Evolutionary conservation across 2,113 vertebrate species (phyloP), one percentile per base, ranked within the genome.

Genomic region (Gymnogyps californianus): DNA sequence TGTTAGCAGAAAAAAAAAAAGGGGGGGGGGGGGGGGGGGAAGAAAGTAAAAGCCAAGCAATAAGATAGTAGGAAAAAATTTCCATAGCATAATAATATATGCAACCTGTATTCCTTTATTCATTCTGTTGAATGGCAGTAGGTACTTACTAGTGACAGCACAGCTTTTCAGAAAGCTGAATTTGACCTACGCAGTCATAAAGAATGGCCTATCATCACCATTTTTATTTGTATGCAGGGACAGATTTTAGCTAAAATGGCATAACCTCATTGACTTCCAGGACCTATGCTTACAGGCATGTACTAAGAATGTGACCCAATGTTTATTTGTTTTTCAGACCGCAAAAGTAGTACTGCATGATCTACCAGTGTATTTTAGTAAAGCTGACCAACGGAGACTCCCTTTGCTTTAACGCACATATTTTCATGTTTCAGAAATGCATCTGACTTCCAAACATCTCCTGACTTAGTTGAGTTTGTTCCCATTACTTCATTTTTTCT

Each of bases 391-490:
- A 16, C 29, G 72, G 70, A 87, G 66, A 46, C 47, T 83, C n/a
- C n/a, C n/a, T 85, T 82, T 84, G 70, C 52, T 83, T 74, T 64
- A 72, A 65, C 13, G 29, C 38, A 40, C 32, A 42, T 49, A 75
- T 82, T 89, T 93, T 52, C 64, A 31, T 29, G 38, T 79, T 95
- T 94, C 49, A 72, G 88, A 97, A 97, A 80, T 36, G 19, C 79
- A 80, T 95, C 89, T 95, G 93, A 55, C 81, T 66, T 95, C 91
- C 84, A 97, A 96, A 97, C 57, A 78, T 34, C 81, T 82, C 87
- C 44, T 82, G 87, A 66, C 76, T 82, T 70, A 24, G 66, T 75
- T 24, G 22, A 80, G 38, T 87, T 87, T 91, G 65, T 95, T 97
- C 82, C 90, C 84, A 93, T 94, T 96, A 91, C 62, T 93, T 97